phyloP scores from a whole-genome alignment of 2,888 invertebrate species.

The Periphyllus acericola region DNA sequence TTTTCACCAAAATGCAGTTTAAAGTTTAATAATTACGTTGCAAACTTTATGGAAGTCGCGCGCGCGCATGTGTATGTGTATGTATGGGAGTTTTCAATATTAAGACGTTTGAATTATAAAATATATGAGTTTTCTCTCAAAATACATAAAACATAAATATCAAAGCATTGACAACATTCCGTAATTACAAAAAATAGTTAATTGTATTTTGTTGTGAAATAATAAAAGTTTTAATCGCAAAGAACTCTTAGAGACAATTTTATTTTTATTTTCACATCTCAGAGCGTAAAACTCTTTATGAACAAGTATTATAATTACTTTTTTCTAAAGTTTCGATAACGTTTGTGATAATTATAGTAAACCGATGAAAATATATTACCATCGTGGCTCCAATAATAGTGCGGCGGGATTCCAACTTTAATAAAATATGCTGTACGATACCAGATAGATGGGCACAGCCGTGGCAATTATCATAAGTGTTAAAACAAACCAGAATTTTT shows the following conservation, averaged over 20 bases:
- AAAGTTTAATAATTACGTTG: conserved; percentile 5
- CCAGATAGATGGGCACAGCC: no score
- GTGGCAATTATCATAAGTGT: no score
- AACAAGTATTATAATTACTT: no score
- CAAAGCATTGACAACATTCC: not conserved
- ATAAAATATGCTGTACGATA: no score
- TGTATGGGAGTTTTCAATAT: not conserved
- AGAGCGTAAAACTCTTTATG: not conserved
- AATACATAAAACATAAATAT: not conserved
- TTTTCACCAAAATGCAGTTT: not conserved
- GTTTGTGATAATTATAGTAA: no score
- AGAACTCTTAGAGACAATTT: not conserved
- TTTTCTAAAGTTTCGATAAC: no score
- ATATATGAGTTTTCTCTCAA: not conserved
- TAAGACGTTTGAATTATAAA: not conserved
- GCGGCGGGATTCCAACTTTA: no score
- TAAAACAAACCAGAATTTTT: no score
- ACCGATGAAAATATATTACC: no score
- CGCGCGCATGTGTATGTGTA: no score
- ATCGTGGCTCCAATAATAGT: no score
- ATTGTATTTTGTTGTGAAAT: not conserved
- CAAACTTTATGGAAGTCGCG: not conserved
- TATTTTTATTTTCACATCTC: not conserved
- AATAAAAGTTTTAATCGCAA: not conserved
- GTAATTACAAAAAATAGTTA: not conserved